phyloP scores from a whole-genome alignment of 2,797 vertebrate species.

The Triplophysa yarkandensis region DNA sequence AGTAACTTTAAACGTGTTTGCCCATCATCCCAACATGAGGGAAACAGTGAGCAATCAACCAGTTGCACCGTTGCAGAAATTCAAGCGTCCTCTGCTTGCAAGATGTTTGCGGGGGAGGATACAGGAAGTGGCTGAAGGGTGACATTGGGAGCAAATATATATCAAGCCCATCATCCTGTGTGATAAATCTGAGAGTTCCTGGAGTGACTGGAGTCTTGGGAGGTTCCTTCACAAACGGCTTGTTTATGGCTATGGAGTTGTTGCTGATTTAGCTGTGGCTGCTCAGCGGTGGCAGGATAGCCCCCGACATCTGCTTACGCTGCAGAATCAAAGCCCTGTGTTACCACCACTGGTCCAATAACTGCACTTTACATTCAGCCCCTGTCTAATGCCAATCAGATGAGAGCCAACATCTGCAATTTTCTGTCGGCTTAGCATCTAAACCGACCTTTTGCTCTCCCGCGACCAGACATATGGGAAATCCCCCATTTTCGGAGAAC shows the following conservation, averaged over 20 bases:
- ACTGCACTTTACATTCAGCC: slow-evolving; percentile 8
- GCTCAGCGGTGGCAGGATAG: slow-evolving; percentile 28
- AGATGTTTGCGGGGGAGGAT: slow-evolving; percentile 43
- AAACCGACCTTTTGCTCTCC: not conserved
- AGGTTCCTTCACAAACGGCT: slow-evolving; percentile 39
- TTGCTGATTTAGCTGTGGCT: slow-evolving; percentile 52
- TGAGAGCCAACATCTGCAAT: slow-evolving; percentile 3
- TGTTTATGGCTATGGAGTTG: slow-evolving; percentile 47
- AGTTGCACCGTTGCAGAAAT: slow-evolving; percentile 5
- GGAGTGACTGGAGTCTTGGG: slow-evolving; percentile 34
- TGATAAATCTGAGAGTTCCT: slow-evolving; percentile 56
- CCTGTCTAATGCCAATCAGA: slow-evolving; percentile 39
- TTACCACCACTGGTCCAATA: slow-evolving; percentile 28
- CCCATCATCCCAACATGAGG: slow-evolving; percentile 7
- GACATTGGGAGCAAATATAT: slow-evolving; percentile 52
- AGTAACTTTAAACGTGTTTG: slow-evolving; percentile 41
- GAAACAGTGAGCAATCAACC: slow-evolving; percentile 9
- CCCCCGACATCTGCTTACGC: slow-evolving; percentile 48
- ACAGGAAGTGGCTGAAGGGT: slow-evolving; percentile 56
- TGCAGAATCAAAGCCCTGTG: slow-evolving; percentile 27
- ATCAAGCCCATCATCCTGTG: slow-evolving; percentile 56
- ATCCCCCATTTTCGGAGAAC: slow-evolving; percentile 6
- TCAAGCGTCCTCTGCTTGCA: slow-evolving; percentile 19
- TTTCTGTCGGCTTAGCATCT: slow-evolving; percentile 6
- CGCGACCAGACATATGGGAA: slow-evolving; percentile 25